Conservation (phyloP, 2,888 invertebrate genomes). For the Lasioglossum calceatum region DNA sequence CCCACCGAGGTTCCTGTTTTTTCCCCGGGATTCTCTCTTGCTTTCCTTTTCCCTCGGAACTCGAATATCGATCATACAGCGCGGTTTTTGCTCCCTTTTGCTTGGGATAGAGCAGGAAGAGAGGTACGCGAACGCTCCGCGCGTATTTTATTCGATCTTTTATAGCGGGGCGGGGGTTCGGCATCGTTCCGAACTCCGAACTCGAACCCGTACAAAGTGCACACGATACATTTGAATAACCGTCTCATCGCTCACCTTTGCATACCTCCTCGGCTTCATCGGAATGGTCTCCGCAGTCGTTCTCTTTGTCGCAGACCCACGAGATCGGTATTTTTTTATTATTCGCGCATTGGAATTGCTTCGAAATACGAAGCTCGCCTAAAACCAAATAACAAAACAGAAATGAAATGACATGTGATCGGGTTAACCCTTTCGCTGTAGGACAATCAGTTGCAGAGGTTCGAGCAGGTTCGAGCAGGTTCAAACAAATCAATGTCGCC, state of each 20-base stretch:
- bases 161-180: not conserved
- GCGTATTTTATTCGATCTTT: constrained; percentile 1
- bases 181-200: not conserved
- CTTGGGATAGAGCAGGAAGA: not conserved
- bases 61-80: not conserved
- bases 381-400: constrained; percentile 68
- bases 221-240: constrained; percentile 21
- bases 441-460: not conserved
- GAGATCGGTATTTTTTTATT: constrained; percentile 91
- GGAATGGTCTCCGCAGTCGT: constrained; percentile 93
- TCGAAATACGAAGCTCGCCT: constrained; percentile 86
- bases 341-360: constrained; percentile 91
- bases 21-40: not conserved
- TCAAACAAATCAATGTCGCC: not conserved
- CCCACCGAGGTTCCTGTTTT: not conserved
- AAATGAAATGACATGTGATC: constrained; percentile 28
- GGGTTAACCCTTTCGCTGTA: not conserved
- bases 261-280: constrained; percentile 91
- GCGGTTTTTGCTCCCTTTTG: not conserved
- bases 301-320: constrained; percentile 91
- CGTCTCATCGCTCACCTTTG: constrained; percentile 85
- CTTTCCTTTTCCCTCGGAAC: not conserved
- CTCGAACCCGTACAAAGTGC: constrained; percentile 1
- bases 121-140: not conserved
- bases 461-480: not conserved